Base-by-base conservation (phyloP, 2,888 invertebrate genomes). In the Ectemnius cavifrons region DNA sequence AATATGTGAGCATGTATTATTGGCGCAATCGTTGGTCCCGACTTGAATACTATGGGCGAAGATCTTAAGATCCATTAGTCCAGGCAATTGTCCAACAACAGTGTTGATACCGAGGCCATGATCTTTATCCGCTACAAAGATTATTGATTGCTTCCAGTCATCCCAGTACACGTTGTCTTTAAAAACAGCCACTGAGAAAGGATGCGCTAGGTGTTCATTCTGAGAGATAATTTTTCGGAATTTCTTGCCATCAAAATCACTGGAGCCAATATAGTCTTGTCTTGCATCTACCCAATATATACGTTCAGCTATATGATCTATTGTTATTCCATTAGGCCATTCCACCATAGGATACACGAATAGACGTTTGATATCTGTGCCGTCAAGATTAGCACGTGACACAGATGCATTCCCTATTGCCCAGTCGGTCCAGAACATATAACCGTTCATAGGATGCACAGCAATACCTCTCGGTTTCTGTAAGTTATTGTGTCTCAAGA, bases 371-470 rank as follows among this genome's bases (percentile, higher is more conserved):
- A 94, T 93, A 75, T 95, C 92, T 0, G 92, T 92, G 0, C 97
- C 97, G 87, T 97, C 97, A 76, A 97, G 92, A 87, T 95, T 94
- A 0, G 97, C 95, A 65, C 96, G 92, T 6, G 95, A 95, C 6
- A 98, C 94, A 0, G 95, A 94, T 0, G 97, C 96, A 79, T 93
- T 93, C n/a, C 92, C 92, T 2, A 93, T 92, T 4, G 96, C 95
- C 97, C 97, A 97, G 88, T 98, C 97, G 0, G 97, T 96, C 96
- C 97, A 97, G 89, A 96, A 97, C 89, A 95, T 92, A 82, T 94
- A 95, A 70, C 97, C 97, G 64, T 94, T 94, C 86, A 93, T 93
- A 0, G 97, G 97, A 91, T 97, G 97, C 0, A 97, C 94, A 0
- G 95, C 95, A 67, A 98, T 95, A 8, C 97, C 95, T 75, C 96